Base-by-base conservation (phyloP, 2,888 invertebrate genomes). In the Nomada fucata region DNA sequence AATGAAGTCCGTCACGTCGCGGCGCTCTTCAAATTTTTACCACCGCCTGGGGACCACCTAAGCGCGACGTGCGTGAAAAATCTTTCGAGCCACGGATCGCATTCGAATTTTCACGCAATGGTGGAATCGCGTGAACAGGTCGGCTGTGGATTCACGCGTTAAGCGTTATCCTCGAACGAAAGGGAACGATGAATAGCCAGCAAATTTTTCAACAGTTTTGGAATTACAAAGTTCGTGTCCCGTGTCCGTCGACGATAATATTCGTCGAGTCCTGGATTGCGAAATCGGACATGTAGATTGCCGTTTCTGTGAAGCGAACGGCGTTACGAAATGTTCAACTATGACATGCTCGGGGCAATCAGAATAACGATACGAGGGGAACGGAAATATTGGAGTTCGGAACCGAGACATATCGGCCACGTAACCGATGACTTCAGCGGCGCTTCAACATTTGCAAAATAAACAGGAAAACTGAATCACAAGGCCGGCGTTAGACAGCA, bases 1-100 rank as follows among this genome's bases (percentile, higher is more conserved):
- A 55, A 85, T 60, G 72, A 75, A 85, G 80, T 84, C 84, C 76
- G 61, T 79, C 84, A 79, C 76, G 76, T 77, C 73, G 76, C 18
- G 36, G 36, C 63, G 65, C 60, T 77, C 83, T 76, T 76, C 73
- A 76, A 69, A 85, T 76, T 86, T 79, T 70, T 76, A 61, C 65
- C 52, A 64, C 60, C 44, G 47, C 61, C 55, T 61, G 13, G 26
- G 44, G 72, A 55, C 50, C 76, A 52, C 63, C 63, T 26, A 42
- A 57, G 13, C 67, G 52, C 50, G 23, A n/a, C 52, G n/a, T 13
- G n/a, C 64, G 63, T 55, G 57, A 44, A 42, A 42, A 23, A 36
- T 44, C 13, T 65, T 10, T 57, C 47, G 20, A 13, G 65, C 29
- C 23, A 29, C 47, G 64, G 15, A 53, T 64, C 29, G 72, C 55